A percentile compares a stretch with the other conserved stretches of the same genome.
Conservation (phyloP, 2,797 vertebrate species). For the Hydrophis major region DNA sequence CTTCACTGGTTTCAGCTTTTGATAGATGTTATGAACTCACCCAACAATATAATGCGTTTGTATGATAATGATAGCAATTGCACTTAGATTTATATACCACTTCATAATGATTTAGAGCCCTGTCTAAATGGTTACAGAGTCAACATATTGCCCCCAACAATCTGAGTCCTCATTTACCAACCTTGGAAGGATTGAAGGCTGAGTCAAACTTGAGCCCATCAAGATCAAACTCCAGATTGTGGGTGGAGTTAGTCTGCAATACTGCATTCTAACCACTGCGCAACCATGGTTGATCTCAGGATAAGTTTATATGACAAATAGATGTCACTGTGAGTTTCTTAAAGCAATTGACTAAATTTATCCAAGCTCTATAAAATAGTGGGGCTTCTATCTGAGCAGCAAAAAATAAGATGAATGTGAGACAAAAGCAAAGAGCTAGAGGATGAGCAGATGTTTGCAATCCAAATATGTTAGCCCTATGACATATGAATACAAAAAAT, state of each 20-base stretch:
- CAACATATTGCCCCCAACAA: not conserved
- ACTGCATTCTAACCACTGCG: not conserved
- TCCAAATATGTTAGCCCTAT: not conserved
- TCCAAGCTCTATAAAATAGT: not conserved
- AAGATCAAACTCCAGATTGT: not conserved
- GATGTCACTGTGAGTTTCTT: constrained; percentile 22
- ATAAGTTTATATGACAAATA: constrained; percentile 10
- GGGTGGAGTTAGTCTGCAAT: not conserved
- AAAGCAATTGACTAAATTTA: not conserved
- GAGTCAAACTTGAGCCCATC: not conserved
- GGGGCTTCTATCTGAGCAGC: not conserved
- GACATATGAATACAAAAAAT: constrained; percentile 22
- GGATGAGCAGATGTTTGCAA: not conserved
- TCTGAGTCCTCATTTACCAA: not conserved
- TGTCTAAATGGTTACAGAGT: not conserved
- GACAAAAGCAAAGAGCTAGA: not conserved
- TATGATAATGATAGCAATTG: not conserved
- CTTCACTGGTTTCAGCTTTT: not conserved
- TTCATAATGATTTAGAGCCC: not conserved
- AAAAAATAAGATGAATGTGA: not conserved
- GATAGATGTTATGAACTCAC: not conserved
- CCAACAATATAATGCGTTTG: not conserved
- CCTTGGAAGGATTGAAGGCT: not conserved
- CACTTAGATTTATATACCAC: not conserved
- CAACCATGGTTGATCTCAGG: not conserved